Base-by-base conservation (phyloP, 92 coral and sea anemone genomes). In the Ricordea florida region DNA sequence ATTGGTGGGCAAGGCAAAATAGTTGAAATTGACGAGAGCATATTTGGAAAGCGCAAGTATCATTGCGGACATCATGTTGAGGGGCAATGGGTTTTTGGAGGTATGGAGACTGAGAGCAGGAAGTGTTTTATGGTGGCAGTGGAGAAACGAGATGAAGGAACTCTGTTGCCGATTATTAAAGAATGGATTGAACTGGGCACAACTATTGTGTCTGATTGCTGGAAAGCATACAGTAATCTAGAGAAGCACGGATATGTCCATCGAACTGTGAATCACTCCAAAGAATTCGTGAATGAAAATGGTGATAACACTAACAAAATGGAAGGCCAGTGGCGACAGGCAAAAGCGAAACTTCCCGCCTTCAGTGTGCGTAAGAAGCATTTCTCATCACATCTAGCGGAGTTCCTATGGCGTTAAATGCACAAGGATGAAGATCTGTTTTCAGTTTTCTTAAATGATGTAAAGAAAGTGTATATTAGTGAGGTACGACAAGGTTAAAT, bases 11-110 rank as follows among this genome's bases (percentile, higher is more conserved):
- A 43, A 3, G 84, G 69, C 6, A 78, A 78, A 61, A 23, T 74
- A 3, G 71, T 60, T n/a, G n/a, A n/a, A n/a, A n/a, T n/a, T n/a
- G n/a, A 11, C 69, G 35, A 25, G 4, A 24, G 75, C 25, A 74
- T 60, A 45, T 26, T 74, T 25, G 85, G 85, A 28, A 79, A 78
- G 42, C 16, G 81, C 14, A 83, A 83, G 31, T 83, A 83, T 51
- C 86, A 71, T 26, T 18, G 56, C 6, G 86, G 86, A 20, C 81
- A 80, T 73, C 62, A 57, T 35, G 78, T 79, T 27, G 86, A 70
- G 35, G 90, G 90, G 1, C 86, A 79, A 66, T 85, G 90, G 82
- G 76, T 85, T 3, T 85, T 85, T 47, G 86, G 86, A 25, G 86
- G 90, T 10, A 85, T 80, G 16, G 91, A 81, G 61, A 67, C 57